Conservation (phyloP, 2,888 invertebrate species). For the Ochropacha duplaris region DNA sequence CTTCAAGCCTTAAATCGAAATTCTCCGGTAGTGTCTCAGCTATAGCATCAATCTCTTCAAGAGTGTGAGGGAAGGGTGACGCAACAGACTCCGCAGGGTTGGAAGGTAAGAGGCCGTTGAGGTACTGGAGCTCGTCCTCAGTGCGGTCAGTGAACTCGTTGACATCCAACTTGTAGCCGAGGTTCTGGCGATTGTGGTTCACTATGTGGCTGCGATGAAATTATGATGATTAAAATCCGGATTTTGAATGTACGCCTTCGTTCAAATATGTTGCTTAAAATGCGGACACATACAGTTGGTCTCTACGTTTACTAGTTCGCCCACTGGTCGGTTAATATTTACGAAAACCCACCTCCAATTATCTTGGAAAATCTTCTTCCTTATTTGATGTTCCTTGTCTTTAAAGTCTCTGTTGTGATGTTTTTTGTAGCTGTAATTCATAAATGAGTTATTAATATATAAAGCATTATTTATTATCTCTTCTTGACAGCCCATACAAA, state of each 20-base stretch:
- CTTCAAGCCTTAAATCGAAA: constrained; percentile 49
- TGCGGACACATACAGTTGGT: too few species aligned
- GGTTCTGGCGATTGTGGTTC: constrained; percentile 45
- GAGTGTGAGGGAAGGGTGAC: constrained; percentile 35
- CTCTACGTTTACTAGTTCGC: too few species aligned
- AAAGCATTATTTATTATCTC: background rate
- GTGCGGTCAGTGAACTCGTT: constrained; percentile 51
- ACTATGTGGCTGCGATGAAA: constrained; percentile 33
- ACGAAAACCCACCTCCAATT: constrained; percentile 44
- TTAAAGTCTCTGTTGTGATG: constrained; percentile 42
- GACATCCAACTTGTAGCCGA: constrained; percentile 41
- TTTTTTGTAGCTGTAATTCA: constrained; percentile 32
- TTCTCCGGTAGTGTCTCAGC: constrained; percentile 38
- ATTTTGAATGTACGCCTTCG: too few species aligned
- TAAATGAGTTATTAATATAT: constrained; percentile 5
- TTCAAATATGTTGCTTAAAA: too few species aligned
- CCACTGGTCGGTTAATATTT: too few species aligned
- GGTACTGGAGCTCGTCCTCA: constrained; percentile 29
- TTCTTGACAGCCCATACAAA: too few species aligned
- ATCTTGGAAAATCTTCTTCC: constrained; percentile 43
- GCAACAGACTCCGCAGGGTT: constrained; percentile 14
- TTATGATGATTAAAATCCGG: too few species aligned
- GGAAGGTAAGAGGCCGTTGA: constrained; percentile 31
- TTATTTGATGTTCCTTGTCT: constrained; percentile 35
- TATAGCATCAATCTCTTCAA: constrained; percentile 30